Conservation (phyloP, 2,888 invertebrate genomes). For the Caenorhabditis sp. region DNA sequence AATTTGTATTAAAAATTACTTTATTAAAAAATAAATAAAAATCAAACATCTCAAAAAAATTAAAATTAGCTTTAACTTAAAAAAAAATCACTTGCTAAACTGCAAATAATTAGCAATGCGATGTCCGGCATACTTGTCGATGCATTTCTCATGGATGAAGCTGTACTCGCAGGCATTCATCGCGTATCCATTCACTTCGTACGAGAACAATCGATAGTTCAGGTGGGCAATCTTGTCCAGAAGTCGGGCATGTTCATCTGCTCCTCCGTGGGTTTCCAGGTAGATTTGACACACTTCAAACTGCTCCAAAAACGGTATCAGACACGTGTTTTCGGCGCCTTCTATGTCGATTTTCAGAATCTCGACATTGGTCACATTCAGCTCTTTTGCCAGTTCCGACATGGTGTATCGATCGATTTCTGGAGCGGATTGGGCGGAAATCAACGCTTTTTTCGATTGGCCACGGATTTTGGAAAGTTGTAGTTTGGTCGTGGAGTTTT, state of each 20-base stretch:
- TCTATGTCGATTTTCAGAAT: conserved; percentile 64
- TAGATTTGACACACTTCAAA: conserved; percentile 59
- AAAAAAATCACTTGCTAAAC: background rate
- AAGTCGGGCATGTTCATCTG: conserved; percentile 43
- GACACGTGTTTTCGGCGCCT: conserved; percentile 44
- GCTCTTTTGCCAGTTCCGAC: conserved; percentile 19
- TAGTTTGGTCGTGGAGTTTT: conserved; percentile 14
- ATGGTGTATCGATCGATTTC: conserved; percentile 11
- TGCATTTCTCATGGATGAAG: conserved; percentile 63
- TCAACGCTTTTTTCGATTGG: conserved; percentile 22
- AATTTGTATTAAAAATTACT: too few relatives aligned
- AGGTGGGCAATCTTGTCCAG: conserved; percentile 52
- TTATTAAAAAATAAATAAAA: too few relatives aligned
- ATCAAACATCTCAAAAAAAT: too few relatives aligned
- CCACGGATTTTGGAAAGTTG: conserved; percentile 36
- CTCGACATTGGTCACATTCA: conserved; percentile 23
- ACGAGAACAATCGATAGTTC: conserved; percentile 63
- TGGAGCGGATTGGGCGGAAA: background rate
- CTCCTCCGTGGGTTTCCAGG: conserved; percentile 64
- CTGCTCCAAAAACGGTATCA: conserved; percentile 57
- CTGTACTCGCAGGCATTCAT: conserved; percentile 68
- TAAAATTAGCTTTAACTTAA: too few relatives aligned
- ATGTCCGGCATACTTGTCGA: conserved; percentile 53
- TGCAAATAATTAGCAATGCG: conserved; percentile 45
- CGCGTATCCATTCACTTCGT: conserved; percentile 66